These are phyloP conservation scores for Conger conger DNA, from an alignment of 2,113 vertebrate genomes.

Conservation along the genomic window DNA sequence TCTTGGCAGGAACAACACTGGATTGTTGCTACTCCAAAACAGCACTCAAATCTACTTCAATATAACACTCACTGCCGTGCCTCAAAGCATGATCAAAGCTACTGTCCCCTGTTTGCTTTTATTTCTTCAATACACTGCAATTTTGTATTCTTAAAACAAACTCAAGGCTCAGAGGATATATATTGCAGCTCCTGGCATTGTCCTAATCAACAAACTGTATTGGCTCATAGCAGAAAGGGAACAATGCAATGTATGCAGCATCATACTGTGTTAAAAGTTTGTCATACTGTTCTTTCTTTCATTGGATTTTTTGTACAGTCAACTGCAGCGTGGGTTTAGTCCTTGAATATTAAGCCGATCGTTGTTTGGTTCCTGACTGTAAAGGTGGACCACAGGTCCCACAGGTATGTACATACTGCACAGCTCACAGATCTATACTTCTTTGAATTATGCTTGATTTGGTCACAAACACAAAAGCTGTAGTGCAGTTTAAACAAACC, in stretches of 20 bases:
- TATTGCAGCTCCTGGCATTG: not conserved
- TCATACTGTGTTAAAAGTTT: not conserved
- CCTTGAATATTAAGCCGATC: not conserved
- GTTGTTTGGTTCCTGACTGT: not conserved
- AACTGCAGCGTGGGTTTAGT: not conserved
- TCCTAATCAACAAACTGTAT: not conserved
- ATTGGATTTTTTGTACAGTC: not conserved
- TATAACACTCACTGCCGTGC: not conserved
- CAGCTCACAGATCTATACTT: not conserved
- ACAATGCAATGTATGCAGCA: not conserved
- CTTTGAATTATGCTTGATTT: not conserved
- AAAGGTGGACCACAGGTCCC: not conserved
- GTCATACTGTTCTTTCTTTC: not conserved
- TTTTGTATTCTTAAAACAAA: not conserved
- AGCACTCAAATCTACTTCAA: not conserved
- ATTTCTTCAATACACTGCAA: not conserved
- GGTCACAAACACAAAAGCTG: not conserved
- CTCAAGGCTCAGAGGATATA: not conserved
- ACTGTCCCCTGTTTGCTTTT: not conserved
- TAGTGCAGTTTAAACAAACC: not conserved
- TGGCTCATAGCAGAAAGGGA: not conserved
- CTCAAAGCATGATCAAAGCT: not conserved
- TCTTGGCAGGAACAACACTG: not conserved
- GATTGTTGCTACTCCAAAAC: not conserved
- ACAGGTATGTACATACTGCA: no score